A percentile compares a stretch with the other conserved stretches of the same genome.
Conservation (phyloP, 37 sponge, comb jelly and placozoan genomes). For the Hexactinellida sp. region DNA sequence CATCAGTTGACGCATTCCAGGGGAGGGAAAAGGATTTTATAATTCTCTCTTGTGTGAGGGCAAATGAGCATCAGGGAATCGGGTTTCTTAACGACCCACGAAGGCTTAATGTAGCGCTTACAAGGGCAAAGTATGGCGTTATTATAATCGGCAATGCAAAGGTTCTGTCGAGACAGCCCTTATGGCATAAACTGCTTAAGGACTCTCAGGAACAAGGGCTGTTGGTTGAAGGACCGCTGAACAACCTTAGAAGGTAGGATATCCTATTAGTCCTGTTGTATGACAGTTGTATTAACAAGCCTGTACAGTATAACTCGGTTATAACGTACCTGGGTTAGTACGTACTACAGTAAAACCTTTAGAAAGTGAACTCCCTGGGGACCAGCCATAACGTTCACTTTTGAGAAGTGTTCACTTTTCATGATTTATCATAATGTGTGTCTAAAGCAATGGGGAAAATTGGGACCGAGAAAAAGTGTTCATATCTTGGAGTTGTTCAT, state of each 20-base stretch:
- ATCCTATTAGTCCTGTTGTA: no score
- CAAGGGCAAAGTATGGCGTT: slow-evolving; percentile 83
- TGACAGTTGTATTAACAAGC: no score
- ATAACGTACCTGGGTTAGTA: no score
- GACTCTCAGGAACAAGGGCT: slow-evolving; percentile 63
- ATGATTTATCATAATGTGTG: no score
- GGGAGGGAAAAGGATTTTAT: slow-evolving; percentile 94
- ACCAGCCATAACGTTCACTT: no score
- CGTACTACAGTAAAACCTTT: no score
- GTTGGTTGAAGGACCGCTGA: slow-evolving; percentile 80
- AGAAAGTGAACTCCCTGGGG: no score
- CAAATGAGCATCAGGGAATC: slow-evolving; percentile 93
- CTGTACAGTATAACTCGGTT: no score
- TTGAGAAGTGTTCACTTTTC: no score
- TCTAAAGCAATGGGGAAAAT: no score
- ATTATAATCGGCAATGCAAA: slow-evolving; percentile 88
- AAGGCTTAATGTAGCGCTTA: slow-evolving; percentile 86
- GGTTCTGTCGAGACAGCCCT: slow-evolving; percentile 70
- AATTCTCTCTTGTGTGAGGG: slow-evolving; percentile 79
- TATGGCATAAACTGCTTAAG: slow-evolving; percentile 71
- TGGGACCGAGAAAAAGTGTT: no score
- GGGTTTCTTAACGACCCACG: slow-evolving; percentile 94
- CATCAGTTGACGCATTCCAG: slow-evolving; percentile 97
- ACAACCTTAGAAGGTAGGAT: slow-evolving; percentile 42
- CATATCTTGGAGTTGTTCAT: no score